Conservation (phyloP, 2,113 vertebrate species). For the Argyrosomus japonicus region DNA sequence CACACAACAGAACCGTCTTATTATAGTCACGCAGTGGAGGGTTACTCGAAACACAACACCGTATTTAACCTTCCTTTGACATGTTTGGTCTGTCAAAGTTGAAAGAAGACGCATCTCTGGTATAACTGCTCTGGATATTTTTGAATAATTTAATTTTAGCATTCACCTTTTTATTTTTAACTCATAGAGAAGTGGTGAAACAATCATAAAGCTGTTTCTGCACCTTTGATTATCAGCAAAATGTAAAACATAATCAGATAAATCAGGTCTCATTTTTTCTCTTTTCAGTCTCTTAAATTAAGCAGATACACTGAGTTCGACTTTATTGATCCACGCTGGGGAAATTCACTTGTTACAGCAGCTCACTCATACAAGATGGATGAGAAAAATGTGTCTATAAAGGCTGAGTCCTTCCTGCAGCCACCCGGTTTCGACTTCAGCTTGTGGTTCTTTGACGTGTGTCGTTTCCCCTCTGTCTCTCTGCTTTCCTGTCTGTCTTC, state of each 20-base stretch:
- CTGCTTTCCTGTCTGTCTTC: too few species aligned
- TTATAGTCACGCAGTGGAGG: not conserved
- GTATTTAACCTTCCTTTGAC: slow-evolving; percentile 15
- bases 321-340: too few species aligned
- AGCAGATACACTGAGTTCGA: not conserved
- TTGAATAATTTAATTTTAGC: not conserved
- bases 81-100: slow-evolving; percentile 1
- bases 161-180: not conserved
- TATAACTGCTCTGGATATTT: not conserved
- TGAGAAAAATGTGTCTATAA: too few species aligned
- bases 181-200: not conserved
- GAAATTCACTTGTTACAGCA: too few species aligned
- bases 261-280: not conserved
- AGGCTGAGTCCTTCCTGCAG: too few species aligned
- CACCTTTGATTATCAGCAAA: not conserved
- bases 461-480: too few species aligned
- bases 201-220: not conserved
- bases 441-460: too few species aligned
- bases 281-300: not conserved
- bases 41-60: not conserved
- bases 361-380: too few species aligned
- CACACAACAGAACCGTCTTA: not conserved
- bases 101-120: not conserved
- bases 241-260: not conserved
- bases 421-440: too few species aligned